Conservation (phyloP, 2,113 vertebrate species). For the Plotosus lineatus region DNA sequence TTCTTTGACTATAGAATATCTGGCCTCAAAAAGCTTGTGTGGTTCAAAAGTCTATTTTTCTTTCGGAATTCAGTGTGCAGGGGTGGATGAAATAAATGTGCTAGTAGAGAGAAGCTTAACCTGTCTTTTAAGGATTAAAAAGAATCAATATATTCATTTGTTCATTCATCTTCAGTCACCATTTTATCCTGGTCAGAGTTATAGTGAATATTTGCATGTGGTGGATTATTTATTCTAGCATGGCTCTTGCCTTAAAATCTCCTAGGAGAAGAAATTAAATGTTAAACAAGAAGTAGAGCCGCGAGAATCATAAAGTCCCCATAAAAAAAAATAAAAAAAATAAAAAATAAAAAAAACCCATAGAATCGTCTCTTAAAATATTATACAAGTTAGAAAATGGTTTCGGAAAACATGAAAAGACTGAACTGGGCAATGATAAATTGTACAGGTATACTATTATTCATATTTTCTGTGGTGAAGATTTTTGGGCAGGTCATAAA, state of each 20-base stretch:
- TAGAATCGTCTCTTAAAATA: too few relatives aligned
- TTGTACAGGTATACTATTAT: too few relatives aligned
- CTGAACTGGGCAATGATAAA: too few relatives aligned
- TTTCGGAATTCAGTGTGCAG: not conserved
- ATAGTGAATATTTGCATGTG: not conserved
- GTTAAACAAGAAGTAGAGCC: not conserved
- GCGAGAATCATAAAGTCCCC: not conserved
- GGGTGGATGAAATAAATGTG: not conserved
- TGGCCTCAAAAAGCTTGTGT: not conserved
- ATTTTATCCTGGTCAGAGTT: not conserved
- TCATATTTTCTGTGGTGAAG: too few relatives aligned
- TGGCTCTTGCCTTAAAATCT: not conserved
- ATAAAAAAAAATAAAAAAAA: too few relatives aligned
- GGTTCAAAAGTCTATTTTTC: not conserved
- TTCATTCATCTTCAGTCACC: not conserved
- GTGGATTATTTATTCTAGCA: not conserved
- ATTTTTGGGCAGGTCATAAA: too few relatives aligned
- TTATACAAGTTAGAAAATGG: too few relatives aligned
- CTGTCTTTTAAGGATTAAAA: not conserved
- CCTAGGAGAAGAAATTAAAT: not conserved
- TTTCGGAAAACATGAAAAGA: too few relatives aligned
- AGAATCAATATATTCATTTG: conserved; percentile 1
- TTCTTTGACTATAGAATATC: not conserved
- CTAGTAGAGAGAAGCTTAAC: not conserved
- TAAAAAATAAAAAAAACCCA: too few relatives aligned